Base-by-base conservation (phyloP, 2,888 invertebrate genomes). In the Xanthorhoe designata region DNA sequence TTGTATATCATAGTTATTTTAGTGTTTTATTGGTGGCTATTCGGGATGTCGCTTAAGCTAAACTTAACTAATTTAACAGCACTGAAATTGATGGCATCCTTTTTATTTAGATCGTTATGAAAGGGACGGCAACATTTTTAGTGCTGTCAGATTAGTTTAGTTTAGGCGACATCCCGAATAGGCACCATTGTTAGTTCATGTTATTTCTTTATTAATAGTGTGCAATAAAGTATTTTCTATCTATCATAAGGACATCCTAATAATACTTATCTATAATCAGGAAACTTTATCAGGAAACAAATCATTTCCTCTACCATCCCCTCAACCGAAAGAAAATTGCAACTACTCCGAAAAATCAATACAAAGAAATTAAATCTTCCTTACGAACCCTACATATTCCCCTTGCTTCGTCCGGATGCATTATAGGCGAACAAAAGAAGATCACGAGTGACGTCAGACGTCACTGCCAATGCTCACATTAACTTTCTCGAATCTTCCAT, bases 361-460 rank as follows among this genome's bases (percentile, higher is more conserved):
- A 69, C 58, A 35, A 66, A 69, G 65, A 77, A 75, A 75, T 76
- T 73, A 76, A 73, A 79, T 71, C 72, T 74, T 70, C 74, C 72
- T 60, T 69, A 73, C 52, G 32, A 66, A 63, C 67, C 60, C 63
- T 75, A 61, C 72, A 70, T 66, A 74, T 71, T 60, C 64, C 56
- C 61, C 55, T 64, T 68, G 74, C 75, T 65, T 72, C 79, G 81
- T 86, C 85, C 80, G 75, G 72, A 65, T 77, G 77, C 78, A 78
- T 86, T 84, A 84, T 80, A 74, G 76, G 75, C 76, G 78, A 81
- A 86, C 83, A 87, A 86, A 86, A 86, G 86, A 83, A 75, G 80
- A 85, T 84, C 80, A 79, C 78, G 76, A 71, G 64, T 80, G 85
- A 86, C 86, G 80, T 81, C 79, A 79, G 76, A 80, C 78, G 84